phyloP scores from a whole-genome alignment of 2,888 invertebrate genomes.

The Adelognathus sp. region DNA sequence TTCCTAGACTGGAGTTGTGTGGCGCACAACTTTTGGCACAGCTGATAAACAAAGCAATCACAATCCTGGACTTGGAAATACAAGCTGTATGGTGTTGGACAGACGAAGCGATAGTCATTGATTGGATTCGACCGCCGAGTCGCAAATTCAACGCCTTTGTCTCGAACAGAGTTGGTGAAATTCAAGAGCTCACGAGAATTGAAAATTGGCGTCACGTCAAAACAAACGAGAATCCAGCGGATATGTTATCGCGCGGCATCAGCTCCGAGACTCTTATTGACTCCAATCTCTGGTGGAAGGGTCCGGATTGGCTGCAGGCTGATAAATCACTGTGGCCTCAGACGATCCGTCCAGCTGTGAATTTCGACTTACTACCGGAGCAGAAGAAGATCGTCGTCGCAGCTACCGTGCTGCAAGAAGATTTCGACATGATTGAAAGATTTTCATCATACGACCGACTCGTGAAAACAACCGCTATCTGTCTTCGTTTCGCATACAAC shows the following conservation, averaged over 20 bases:
- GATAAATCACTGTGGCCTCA: constrained; percentile 7
- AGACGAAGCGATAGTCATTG: constrained; percentile 23
- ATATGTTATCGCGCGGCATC: constrained; percentile 18
- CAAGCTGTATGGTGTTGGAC: constrained; percentile 17
- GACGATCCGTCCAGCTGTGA: background rate
- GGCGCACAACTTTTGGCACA: constrained; percentile 29
- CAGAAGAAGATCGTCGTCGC: background rate
- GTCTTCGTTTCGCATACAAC: constrained; percentile 3
- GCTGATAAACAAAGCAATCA: constrained; percentile 14
- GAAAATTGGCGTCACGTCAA: constrained; percentile 30
- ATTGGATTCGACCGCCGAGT: constrained; percentile 27
- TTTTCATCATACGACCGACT: background rate
- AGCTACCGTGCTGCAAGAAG: background rate
- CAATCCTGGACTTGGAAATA: constrained; percentile 4
- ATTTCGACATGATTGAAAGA: background rate
- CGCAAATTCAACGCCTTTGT: constrained; percentile 30
- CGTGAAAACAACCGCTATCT: background rate
- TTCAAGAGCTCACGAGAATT: constrained; percentile 19
- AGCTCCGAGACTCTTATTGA: background rate
- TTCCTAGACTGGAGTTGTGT: constrained; percentile 38
- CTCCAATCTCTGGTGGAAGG: constrained; percentile 10
- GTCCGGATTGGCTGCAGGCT: constrained; percentile 17
- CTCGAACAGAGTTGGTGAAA: constrained; percentile 34
- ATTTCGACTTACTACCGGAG: background rate
- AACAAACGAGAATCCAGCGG: constrained; percentile 32